Percentiles rank a stretch among this genome's conserved stretches.
Conservation (phyloP, 2,113 vertebrate genomes). For the Rhinogobius similis region DNA sequence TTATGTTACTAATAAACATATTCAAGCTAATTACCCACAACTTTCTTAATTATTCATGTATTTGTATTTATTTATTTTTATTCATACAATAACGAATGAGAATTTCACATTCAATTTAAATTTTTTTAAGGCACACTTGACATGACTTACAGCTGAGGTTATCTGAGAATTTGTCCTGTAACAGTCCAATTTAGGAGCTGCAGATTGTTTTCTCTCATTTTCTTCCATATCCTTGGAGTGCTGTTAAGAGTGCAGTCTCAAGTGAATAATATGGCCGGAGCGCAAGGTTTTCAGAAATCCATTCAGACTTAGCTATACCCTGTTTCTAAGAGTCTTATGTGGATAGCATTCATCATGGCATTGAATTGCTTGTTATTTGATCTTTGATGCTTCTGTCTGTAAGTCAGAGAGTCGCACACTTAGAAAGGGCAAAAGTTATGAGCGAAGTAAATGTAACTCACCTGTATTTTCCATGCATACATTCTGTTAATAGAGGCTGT, state of each 20-base stretch:
- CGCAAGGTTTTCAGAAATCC: background rate
- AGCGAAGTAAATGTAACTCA: too few relatives aligned
- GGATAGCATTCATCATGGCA: background rate
- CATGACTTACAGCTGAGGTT: too few relatives aligned
- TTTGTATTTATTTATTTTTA: background rate
- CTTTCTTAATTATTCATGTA: background rate
- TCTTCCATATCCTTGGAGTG: background rate
- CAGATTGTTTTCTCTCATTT: constrained; percentile 3
- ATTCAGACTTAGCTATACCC: background rate
- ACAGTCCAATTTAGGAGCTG: background rate
- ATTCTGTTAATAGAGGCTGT: background rate
- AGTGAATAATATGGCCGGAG: constrained; percentile 7
- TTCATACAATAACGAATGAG: too few relatives aligned
- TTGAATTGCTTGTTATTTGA: background rate
- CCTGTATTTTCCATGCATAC: background rate
- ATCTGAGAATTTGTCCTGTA: background rate
- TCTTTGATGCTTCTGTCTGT: background rate
- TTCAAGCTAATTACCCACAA: too few relatives aligned
- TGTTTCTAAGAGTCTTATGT: background rate
- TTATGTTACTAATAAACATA: too few relatives aligned
- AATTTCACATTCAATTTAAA: too few relatives aligned
- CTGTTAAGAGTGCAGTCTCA: background rate
- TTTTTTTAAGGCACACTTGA: too few relatives aligned
- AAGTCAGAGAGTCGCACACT: background rate
- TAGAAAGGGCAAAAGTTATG: background rate